Conservation (phyloP, 2,888 invertebrate species). For the Pemphredon lugubris region DNA sequence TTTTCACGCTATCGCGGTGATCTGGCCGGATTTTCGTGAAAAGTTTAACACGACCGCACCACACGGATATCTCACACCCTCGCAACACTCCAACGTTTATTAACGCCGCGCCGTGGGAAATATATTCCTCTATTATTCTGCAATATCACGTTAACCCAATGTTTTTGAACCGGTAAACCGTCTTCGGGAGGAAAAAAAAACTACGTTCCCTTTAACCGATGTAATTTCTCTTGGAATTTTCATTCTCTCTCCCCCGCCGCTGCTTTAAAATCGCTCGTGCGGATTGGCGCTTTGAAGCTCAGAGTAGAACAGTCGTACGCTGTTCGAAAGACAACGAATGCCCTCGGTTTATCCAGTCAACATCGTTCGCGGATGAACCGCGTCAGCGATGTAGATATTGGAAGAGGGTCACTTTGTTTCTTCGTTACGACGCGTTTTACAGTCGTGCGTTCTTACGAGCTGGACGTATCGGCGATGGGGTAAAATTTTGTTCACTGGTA, state of each 20-base stretch:
- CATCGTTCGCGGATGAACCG: conserved; percentile 7
- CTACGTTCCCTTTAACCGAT: too few species aligned
- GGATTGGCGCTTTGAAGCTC: neutral
- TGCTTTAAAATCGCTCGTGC: conserved; percentile 10
- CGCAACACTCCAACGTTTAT: too few species aligned
- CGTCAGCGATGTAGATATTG: conserved; percentile 3
- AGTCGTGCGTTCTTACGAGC: conserved; percentile 8
- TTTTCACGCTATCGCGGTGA: too few species aligned
- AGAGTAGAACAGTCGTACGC: neutral
- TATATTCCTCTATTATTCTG: too few species aligned
- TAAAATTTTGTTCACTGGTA: conserved; percentile 12
- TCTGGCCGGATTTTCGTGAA: too few species aligned
- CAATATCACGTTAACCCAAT: too few species aligned
- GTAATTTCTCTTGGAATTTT: too few species aligned
- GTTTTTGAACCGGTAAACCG: too few species aligned
- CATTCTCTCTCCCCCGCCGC: neutral
- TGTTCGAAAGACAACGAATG: conserved; percentile 31
- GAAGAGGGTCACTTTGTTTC: conserved; percentile 3
- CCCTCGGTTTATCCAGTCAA: conserved; percentile 7
- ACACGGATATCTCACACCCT: too few species aligned
- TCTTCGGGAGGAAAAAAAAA: too few species aligned
- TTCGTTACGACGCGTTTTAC: conserved; percentile 37
- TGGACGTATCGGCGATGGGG: conserved; percentile 15
- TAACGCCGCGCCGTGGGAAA: too few species aligned
- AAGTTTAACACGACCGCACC: too few species aligned